Evolutionary conservation across 1,140 invertebrate species (phyloP).

Genomic region (Stenopsyche tienmushanensis): DNA sequence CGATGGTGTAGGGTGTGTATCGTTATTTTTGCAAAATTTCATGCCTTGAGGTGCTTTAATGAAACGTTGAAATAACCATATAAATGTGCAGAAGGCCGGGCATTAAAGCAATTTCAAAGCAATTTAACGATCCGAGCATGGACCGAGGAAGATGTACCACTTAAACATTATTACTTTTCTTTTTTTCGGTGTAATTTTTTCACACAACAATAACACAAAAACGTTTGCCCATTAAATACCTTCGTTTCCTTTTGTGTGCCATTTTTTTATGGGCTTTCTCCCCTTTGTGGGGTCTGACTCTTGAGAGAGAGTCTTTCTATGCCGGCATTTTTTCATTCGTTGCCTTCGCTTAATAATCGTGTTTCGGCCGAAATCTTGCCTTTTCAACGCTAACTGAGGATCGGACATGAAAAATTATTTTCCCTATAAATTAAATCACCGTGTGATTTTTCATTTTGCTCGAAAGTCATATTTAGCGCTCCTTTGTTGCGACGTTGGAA

Average conservation of each 20-base stretch:
- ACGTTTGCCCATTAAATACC: constrained; percentile 16
- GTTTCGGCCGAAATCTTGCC: constrained; percentile 6
- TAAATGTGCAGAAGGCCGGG: constrained; percentile 5
- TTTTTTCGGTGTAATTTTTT: constrained; percentile 18
- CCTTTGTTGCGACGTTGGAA: too few relatives aligned
- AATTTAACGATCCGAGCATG: constrained; percentile 14
- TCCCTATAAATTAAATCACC: too few relatives aligned
- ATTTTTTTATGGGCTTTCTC: constrained; percentile 5
- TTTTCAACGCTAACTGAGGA: not conserved
- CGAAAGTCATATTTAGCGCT: too few relatives aligned
- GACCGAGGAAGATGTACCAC: constrained; percentile 20
- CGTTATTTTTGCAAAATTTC: not conserved
- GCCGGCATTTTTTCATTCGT: not conserved
- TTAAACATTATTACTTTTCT: constrained; percentile 25
- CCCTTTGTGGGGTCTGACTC: not conserved
- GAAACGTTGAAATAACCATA: not conserved
- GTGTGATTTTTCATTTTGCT: too few relatives aligned
- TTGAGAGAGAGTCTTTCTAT: not conserved
- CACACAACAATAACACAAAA: constrained; percentile 18
- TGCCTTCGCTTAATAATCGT: constrained; percentile 12
- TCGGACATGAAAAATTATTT: not conserved
- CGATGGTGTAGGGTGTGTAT: too few relatives aligned
- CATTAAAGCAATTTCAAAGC: constrained; percentile 20
- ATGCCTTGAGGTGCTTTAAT: not conserved
- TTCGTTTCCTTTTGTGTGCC: constrained; percentile 2